Percentiles rank a stretch among this genome's conserved stretches.
phyloP scores from a whole-genome alignment of 2,888 invertebrate genomes.

The Andrena trimmerana region DNA sequence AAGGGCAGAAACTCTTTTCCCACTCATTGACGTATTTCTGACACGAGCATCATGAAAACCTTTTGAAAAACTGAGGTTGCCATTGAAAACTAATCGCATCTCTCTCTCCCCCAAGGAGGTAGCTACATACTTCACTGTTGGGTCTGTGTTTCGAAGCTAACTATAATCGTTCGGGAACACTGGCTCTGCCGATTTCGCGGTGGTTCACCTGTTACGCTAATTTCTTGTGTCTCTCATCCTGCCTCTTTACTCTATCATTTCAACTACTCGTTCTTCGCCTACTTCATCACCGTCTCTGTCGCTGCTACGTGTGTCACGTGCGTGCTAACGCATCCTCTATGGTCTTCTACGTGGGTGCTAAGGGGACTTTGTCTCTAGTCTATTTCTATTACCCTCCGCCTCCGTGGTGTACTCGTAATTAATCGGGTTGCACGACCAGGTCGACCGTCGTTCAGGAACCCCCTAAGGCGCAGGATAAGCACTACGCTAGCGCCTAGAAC shows the following conservation, averaged over 20 bases:
- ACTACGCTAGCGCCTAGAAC: slow-evolving; percentile 80
- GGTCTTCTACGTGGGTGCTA: slow-evolving; percentile 34
- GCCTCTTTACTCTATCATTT: slow-evolving; percentile 17
- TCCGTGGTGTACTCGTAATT: slow-evolving; percentile 34
- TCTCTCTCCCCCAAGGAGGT: slow-evolving; percentile 5
- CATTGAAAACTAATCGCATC: slow-evolving; percentile 43
- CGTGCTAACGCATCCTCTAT: slow-evolving; percentile 29
- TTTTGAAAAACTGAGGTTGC: slow-evolving; percentile 6
- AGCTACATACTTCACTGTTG: slow-evolving; percentile 2
- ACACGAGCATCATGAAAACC: slow-evolving; percentile 4
- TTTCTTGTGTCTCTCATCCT: neutral
- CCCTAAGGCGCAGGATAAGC: slow-evolving; percentile 82
- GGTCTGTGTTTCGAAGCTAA: slow-evolving; percentile 39
- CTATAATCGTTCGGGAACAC: slow-evolving; percentile 21
- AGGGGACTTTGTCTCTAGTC: slow-evolving; percentile 30
- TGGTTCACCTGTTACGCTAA: slow-evolving; percentile 31
- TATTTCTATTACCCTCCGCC: neutral
- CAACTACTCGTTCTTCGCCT: slow-evolving; percentile 31
- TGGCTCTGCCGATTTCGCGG: slow-evolving; percentile 12
- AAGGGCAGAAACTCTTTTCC: slow-evolving; percentile 3
- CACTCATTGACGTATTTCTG: slow-evolving; percentile 11
- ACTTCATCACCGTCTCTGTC: slow-evolving; percentile 18
- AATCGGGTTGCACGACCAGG: slow-evolving; percentile 75
- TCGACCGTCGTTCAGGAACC: slow-evolving; percentile 78
- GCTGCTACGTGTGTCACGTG: slow-evolving; percentile 28